Evolutionary conservation across 1,140 invertebrate genomes (phyloP).

Genomic region (Caenorhabditis brenneri): DNA sequence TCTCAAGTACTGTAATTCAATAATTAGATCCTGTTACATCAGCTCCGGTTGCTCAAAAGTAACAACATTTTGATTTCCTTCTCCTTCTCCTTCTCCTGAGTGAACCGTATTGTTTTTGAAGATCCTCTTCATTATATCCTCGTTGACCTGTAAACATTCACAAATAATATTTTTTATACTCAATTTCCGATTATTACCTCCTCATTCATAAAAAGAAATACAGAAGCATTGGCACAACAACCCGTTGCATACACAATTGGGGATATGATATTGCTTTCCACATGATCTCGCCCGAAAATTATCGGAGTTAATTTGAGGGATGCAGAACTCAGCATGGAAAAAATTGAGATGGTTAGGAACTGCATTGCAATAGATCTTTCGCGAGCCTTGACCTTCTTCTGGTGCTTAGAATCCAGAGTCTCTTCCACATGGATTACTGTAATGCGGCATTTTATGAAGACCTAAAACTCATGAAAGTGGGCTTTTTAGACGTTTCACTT

Average conservation of each 20-base stretch:
- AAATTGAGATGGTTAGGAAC: not conserved
- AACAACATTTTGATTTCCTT: not conserved
- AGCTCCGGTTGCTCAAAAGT: not conserved
- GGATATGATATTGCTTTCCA: not conserved
- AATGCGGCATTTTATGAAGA: not conserved
- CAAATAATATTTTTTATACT: not conserved
- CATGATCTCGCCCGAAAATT: not conserved
- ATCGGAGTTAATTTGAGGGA: not conserved
- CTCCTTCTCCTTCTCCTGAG: not conserved
- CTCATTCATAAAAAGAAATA: slow-evolving; percentile 1
- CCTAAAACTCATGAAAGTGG: not conserved
- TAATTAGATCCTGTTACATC: not conserved
- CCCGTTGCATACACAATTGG: not conserved
- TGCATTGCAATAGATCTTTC: not conserved
- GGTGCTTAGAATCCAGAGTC: not conserved
- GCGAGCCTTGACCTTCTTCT: not conserved
- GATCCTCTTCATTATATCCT: not conserved
- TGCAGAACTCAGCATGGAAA: not conserved
- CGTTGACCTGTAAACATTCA: not conserved
- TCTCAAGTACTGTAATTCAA: no score
- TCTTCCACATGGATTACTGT: not conserved
- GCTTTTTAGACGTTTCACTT: not conserved
- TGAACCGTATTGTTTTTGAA: not conserved
- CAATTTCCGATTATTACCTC: no score
- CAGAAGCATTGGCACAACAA: not conserved